A percentile compares a stretch with the other conserved stretches of the same genome.
phyloP scores from a whole-genome alignment of 2,888 invertebrate genomes.

The Chrysolina haemoptera region DNA sequence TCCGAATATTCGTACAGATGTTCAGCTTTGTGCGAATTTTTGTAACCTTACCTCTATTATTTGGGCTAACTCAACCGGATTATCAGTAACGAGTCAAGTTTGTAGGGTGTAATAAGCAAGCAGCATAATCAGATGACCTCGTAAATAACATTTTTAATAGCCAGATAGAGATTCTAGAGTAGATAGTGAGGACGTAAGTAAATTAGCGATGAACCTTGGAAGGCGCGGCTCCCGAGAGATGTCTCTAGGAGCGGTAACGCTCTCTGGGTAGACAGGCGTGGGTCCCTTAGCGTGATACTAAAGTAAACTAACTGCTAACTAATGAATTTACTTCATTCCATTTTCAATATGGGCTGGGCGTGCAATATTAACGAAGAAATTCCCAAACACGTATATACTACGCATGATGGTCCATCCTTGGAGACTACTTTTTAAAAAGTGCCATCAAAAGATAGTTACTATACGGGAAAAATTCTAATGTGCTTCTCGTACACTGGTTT shows the following conservation, averaged over 20 bases:
- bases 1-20: background rate
- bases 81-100: constrained; percentile 9
- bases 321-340: constrained; percentile 65
- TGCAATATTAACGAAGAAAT: constrained; percentile 49
- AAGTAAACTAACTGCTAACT: constrained; percentile 67
- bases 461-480: too few relatives aligned
- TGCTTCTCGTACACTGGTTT: too few relatives aligned
- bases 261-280: constrained; percentile 62
- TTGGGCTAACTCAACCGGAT: too few relatives aligned
- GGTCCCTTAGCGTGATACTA: constrained; percentile 68
- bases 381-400: constrained; percentile 22
- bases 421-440: background rate
- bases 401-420: constrained; percentile 5
- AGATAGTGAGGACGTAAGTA: constrained; percentile 52
- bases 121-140: constrained; percentile 44
- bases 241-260: constrained; percentile 68
- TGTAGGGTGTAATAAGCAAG: constrained; percentile 32
- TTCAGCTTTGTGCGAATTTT: background rate
- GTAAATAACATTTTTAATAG: constrained; percentile 55
- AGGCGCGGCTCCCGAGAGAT: constrained; percentile 69
- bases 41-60: background rate
- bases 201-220: constrained; percentile 55
- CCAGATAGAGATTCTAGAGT: constrained; percentile 44
- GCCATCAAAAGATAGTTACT: too few relatives aligned
- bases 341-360: constrained; percentile 63